Percentiles rank a stretch among this genome's conserved stretches.
Conservation (phyloP, 1,140 invertebrate genomes). For the Drosophila repletoides region DNA sequence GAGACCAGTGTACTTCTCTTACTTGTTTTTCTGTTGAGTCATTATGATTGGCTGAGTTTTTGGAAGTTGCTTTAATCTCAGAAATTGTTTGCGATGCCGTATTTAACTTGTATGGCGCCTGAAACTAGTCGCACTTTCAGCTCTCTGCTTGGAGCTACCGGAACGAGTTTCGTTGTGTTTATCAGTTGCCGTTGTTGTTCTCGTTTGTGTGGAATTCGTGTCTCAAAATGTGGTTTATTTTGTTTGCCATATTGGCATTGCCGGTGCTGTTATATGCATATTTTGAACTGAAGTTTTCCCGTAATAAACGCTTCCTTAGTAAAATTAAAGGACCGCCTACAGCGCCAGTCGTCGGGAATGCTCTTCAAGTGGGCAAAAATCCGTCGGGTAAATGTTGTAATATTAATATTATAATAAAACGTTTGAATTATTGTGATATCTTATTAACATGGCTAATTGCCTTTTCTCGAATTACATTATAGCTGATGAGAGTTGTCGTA, state of each 20-base stretch:
- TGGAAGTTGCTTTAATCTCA: too few species aligned
- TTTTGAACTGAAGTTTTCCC: conserved; percentile 46
- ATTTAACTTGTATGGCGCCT: too few species aligned
- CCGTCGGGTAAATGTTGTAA: conserved; percentile 65
- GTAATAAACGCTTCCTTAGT: conserved; percentile 34
- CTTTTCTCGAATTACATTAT: conserved; percentile 70
- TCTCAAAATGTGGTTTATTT: conserved; percentile 63
- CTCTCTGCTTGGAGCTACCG: too few species aligned
- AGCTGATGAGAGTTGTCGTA: conserved; percentile 39
- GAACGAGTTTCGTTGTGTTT: too few species aligned
- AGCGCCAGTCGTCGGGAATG: conserved; percentile 67
- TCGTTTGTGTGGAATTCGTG: too few species aligned
- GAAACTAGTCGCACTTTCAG: too few species aligned
- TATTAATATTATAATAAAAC: background rate
- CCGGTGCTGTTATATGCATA: conserved; percentile 47
- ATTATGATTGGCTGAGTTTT: too few species aligned
- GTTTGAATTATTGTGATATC: background rate
- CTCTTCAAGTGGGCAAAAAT: conserved; percentile 65
- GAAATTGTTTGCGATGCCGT: too few species aligned
- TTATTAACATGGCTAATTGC: conserved; percentile 18
- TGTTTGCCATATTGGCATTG: conserved; percentile 49
- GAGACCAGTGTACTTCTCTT: too few species aligned
- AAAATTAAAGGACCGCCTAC: conserved; percentile 54
- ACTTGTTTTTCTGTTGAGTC: too few species aligned
- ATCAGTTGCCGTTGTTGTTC: too few species aligned